Evolutionary conservation across 2,888 invertebrate species (phyloP).

Genomic region (Plusia festucae): DNA sequence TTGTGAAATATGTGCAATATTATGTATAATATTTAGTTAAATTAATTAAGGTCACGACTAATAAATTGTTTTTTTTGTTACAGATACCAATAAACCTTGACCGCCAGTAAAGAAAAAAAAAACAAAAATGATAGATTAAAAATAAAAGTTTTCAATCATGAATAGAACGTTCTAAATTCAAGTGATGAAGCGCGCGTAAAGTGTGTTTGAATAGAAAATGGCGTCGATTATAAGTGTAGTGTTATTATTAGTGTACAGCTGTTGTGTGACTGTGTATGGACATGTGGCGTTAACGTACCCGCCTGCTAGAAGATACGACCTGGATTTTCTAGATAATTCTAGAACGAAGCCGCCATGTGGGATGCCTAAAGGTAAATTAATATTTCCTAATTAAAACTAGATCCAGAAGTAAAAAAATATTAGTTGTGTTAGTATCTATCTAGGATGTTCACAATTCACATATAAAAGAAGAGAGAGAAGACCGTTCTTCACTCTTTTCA

Average conservation of each 20-base stretch:
- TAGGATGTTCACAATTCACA: no score
- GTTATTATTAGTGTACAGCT: slow-evolving; percentile 69
- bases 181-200: slow-evolving; percentile 51
- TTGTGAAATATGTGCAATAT: slow-evolving; percentile 2
- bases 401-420: no score
- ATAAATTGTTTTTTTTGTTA: slow-evolving; percentile 40
- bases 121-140: slow-evolving; percentile 34
- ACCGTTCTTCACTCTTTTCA: no score
- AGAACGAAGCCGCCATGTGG: slow-evolving; percentile 97
- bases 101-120: slow-evolving; percentile 8
- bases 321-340: slow-evolving; percentile 97
- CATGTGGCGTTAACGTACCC: slow-evolving; percentile 97
- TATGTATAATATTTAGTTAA: neutral
- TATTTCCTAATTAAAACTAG: neutral
- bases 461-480: no score
- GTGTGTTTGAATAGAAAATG: slow-evolving; percentile 65
- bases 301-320: slow-evolving; percentile 95
- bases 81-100: slow-evolving; percentile 37
- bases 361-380: slow-evolving; percentile 95
- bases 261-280: slow-evolving; percentile 73
- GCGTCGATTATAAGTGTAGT: slow-evolving; percentile 68
- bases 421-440: no score
- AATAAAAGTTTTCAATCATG: slow-evolving; percentile 47
- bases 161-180: slow-evolving; percentile 57
- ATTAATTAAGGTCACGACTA: slow-evolving; percentile 2